phyloP scores from a whole-genome alignment of 1,140 invertebrate genomes.

The Lepidotrigona ventralis region DNA sequence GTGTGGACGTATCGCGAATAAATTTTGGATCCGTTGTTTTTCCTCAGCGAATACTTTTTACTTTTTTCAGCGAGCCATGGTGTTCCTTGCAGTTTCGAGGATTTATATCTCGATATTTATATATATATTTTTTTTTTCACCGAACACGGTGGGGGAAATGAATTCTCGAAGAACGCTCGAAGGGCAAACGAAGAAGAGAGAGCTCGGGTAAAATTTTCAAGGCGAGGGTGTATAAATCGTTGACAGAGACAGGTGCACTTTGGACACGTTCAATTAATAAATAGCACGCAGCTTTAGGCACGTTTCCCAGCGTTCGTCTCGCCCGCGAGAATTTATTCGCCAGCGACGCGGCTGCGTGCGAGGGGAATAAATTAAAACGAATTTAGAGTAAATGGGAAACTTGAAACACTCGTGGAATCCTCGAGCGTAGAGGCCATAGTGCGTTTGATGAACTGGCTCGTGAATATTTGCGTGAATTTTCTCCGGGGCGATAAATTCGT shows the following conservation, averaged over 20 bases:
- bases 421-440: neutral
- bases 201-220: neutral
- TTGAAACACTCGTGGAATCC: conserved; percentile 28
- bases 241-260: neutral
- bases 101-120: conserved; percentile 22
- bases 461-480: conserved; percentile 8
- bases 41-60: neutral
- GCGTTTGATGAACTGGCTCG: conserved; percentile 12
- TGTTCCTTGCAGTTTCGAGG: neutral
- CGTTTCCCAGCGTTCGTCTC: neutral
- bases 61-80: conserved; percentile 3
- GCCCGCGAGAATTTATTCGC: neutral
- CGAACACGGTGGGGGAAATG: neutral
- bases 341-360: too few species aligned
- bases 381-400: neutral
- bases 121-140: neutral
- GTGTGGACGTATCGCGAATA: conserved; percentile 51
- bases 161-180: neutral
- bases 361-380: conserved; percentile 18
- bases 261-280: conserved; percentile 21
- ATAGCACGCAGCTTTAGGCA: neutral
- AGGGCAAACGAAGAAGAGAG: too few species aligned
- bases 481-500: conserved; percentile 1
- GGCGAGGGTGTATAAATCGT: neutral
- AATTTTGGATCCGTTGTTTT: conserved; percentile 39